Conservation (phyloP, 2,797 vertebrate genomes). For the Silurus aristotelis region DNA sequence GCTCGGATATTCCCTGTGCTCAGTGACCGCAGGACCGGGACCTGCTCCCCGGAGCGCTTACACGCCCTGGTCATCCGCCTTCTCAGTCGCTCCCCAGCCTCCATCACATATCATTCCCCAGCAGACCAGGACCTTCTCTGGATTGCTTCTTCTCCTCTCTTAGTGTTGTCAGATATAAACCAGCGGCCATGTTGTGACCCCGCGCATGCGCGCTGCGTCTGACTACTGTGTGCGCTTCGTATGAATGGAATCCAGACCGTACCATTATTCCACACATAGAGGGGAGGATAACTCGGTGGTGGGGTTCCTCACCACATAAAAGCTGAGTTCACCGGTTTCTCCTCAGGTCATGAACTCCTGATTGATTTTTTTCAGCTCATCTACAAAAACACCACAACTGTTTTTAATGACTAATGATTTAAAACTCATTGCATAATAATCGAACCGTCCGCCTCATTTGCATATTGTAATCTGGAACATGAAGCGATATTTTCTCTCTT, state of each 20-base stretch:
- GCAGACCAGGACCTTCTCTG: not conserved
- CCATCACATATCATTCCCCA: slow-evolving; percentile 59
- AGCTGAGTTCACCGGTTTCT: too few relatives aligned
- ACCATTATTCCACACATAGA: not conserved
- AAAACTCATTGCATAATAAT: not conserved
- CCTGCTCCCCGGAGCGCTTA: slow-evolving; percentile 39
- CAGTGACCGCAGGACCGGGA: slow-evolving; percentile 65
- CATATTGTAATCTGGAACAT: not conserved
- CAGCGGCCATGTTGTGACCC: slow-evolving; percentile 4
- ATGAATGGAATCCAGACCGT: not conserved
- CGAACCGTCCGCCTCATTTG: not conserved
- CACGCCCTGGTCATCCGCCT: slow-evolving; percentile 63
- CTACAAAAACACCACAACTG: not conserved
- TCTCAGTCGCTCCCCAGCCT: slow-evolving; percentile 58
- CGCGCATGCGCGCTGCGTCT: not conserved
- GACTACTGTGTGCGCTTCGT: rapidly evolving
- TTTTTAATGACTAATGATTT: too few relatives aligned
- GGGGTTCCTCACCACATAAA: too few relatives aligned
- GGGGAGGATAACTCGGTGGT: not conserved
- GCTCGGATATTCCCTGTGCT: slow-evolving; percentile 60
- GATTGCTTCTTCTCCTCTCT: rapidly evolving
- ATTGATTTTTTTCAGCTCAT: not conserved
- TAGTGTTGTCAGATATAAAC: not conserved
- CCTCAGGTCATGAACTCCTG: not conserved
- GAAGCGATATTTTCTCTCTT: not conserved